These are phyloP conservation scores for Mimumesa dahlbomi DNA, from an alignment of 2,888 invertebrate species.

Conservation along the genomic window DNA sequence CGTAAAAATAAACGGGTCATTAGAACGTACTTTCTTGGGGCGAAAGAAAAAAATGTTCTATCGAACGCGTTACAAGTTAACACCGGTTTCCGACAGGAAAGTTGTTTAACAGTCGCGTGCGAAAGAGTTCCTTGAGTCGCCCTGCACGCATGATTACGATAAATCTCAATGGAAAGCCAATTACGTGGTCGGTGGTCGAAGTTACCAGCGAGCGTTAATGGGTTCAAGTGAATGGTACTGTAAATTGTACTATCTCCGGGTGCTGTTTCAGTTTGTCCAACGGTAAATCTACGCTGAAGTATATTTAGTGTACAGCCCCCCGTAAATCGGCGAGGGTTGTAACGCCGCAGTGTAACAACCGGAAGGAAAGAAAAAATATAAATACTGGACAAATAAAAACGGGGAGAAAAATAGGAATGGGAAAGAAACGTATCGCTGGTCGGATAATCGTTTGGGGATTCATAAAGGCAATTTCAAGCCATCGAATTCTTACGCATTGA, in stretches of 20 bases:
- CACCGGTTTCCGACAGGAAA: constrained; percentile 6
- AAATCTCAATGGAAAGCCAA: constrained; percentile 66
- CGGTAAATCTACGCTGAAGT: constrained; percentile 53
- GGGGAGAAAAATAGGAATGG: no score
- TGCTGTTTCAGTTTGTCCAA: constrained; percentile 58
- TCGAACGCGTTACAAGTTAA: neutral
- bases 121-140: constrained; percentile 36
- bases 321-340: constrained; percentile 51
- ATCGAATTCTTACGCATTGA: no score
- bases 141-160: constrained; percentile 63
- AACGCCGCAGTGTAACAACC: no score
- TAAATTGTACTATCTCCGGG: constrained; percentile 61
- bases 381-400: no score
- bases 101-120: constrained; percentile 32
- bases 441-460: no score
- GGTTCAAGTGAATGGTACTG: constrained; percentile 67
- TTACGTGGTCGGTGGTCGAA: constrained; percentile 54
- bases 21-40: no score
- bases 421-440: no score
- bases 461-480: no score
- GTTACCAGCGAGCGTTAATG: constrained; percentile 61
- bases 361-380: no score
- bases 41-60: neutral
- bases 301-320: constrained; percentile 46
- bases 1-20: no score